phyloP scores from a whole-genome alignment of 2,113 vertebrate genomes.

The Haplotaxodon microlepis region DNA sequence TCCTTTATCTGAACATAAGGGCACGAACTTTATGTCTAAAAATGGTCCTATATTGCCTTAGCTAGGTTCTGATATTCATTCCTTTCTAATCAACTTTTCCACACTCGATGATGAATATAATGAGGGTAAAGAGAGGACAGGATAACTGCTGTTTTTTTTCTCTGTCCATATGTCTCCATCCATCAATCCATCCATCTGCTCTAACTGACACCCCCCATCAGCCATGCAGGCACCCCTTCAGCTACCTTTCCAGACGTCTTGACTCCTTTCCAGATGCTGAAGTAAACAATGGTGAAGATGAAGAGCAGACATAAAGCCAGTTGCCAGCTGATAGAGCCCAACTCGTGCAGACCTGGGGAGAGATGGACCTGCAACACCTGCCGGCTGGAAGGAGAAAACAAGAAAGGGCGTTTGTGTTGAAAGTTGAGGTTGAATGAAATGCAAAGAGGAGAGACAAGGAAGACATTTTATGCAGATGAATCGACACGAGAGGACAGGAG shows the following conservation, averaged over 20 bases:
- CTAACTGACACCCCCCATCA: conserved; percentile 21
- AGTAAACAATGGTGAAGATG: conserved; percentile 94
- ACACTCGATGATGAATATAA: neutral
- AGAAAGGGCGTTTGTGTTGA: neutral
- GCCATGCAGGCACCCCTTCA: conserved; percentile 14
- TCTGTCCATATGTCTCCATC: neutral
- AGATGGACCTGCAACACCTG: conserved; percentile 89
- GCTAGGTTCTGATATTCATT: neutral
- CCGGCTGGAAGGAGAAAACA: conserved; percentile 69
- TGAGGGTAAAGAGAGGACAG: neutral
- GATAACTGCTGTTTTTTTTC: neutral
- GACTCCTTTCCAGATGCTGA: conserved; percentile 99
- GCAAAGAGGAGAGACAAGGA: neutral
- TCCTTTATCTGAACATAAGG: neutral
- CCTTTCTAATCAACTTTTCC: neutral
- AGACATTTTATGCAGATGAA: neutral
- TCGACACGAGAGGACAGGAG: neutral
- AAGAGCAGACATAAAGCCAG: conserved; percentile 87
- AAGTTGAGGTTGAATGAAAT: neutral
- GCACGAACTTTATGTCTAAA: neutral
- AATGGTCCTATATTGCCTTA: neutral
- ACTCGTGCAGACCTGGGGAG: conserved; percentile 85
- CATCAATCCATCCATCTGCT: conserved; percentile 7
- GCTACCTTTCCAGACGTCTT: conserved; percentile 96
- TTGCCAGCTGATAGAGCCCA: conserved; percentile 93